phyloP scores from a whole-genome alignment of 2,888 invertebrate species.

The Biston stratarius region DNA sequence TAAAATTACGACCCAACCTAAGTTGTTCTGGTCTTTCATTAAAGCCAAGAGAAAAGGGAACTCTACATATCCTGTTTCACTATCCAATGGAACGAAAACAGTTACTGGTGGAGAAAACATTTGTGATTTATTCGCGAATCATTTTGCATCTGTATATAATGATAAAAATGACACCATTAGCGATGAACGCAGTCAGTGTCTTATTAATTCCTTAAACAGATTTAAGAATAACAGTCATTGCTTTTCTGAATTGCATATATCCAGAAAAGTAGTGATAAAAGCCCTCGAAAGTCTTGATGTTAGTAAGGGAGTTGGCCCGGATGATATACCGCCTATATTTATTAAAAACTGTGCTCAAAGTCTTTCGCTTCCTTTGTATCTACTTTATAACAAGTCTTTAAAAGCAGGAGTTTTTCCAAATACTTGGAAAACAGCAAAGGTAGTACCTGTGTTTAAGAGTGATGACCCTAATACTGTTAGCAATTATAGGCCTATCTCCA shows the following conservation, averaged over 20 bases:
- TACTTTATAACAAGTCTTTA: not conserved
- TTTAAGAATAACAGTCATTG: not conserved
- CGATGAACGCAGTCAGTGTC: not conserved
- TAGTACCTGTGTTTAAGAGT: not conserved
- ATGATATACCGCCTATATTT: not conserved
- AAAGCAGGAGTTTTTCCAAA: not conserved
- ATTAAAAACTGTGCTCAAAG: not conserved
- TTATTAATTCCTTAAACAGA: not conserved
- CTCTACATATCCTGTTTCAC: slow-evolving; percentile 1
- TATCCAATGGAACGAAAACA: slow-evolving; percentile 6
- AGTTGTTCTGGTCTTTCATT: slow-evolving; percentile 1
- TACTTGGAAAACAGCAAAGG: not conserved
- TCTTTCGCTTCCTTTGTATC: not conserved
- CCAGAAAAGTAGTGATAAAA: not conserved
- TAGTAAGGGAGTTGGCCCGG: not conserved
- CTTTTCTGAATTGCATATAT: not conserved
- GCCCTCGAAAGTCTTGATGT: not conserved
- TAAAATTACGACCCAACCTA: not conserved
- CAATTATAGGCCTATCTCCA: not conserved
- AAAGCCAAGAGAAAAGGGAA: slow-evolving; percentile 1
- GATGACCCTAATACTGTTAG: not conserved
- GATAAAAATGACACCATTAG: not conserved
- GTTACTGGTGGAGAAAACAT: slow-evolving; percentile 2
- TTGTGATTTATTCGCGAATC: not conserved
- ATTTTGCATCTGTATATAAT: not conserved